Evolutionary conservation across 2,888 invertebrate species (phyloP).

Genomic region (Bombylius discolor): DNA sequence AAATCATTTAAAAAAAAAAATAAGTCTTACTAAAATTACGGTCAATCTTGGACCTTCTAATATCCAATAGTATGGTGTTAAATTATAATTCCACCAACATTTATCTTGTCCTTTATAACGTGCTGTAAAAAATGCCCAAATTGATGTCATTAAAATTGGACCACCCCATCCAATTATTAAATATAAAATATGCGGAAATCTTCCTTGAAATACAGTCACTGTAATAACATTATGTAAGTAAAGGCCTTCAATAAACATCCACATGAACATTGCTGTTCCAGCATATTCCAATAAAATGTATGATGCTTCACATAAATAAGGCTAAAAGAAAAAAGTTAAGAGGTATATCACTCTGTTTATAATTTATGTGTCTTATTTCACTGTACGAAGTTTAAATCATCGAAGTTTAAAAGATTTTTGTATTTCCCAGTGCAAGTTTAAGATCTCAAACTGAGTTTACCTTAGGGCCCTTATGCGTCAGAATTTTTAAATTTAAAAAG

Average conservation of each 20-base stretch:
- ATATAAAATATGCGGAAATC: slow-evolving; percentile 43
- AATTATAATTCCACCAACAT: slow-evolving; percentile 76
- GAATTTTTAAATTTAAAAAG: too few relatives aligned
- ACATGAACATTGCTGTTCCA: slow-evolving; percentile 82
- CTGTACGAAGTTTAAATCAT: not conserved
- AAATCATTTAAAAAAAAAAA: not conserved
- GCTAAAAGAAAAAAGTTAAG: slow-evolving; percentile 39
- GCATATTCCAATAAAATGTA: slow-evolving; percentile 78
- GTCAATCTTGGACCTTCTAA: slow-evolving; percentile 74
- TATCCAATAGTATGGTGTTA: slow-evolving; percentile 73
- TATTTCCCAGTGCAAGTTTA: too few relatives aligned
- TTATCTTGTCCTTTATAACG: slow-evolving; percentile 35
- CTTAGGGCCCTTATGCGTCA: too few relatives aligned
- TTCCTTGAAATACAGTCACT: slow-evolving; percentile 54
- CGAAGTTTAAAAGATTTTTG: too few relatives aligned
- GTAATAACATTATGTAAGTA: slow-evolving; percentile 78
- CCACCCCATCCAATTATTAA: slow-evolving; percentile 61
- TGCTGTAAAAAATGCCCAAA: slow-evolving; percentile 55
- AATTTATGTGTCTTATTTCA: not conserved
- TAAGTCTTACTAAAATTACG: slow-evolving; percentile 57
- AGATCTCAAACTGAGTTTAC: too few relatives aligned
- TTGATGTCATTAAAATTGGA: slow-evolving; percentile 51
- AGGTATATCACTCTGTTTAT: not conserved
- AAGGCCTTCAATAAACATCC: slow-evolving; percentile 94
- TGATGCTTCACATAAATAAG: slow-evolving; percentile 62